Conservation (phyloP, 1,140 invertebrate genomes). For the Agraylea sexmaculata region DNA sequence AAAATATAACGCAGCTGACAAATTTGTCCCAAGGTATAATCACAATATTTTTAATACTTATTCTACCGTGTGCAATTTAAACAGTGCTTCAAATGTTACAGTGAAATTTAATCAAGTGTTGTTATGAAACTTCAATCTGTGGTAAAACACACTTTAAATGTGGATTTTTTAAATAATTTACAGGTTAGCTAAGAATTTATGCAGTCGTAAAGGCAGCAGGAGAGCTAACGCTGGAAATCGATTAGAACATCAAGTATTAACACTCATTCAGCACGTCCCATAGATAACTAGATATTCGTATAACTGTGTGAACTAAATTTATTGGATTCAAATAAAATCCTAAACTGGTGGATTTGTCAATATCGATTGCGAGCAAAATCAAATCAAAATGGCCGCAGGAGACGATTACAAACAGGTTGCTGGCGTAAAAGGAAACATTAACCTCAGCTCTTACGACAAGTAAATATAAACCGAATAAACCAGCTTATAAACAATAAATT, state of each 20-base stretch:
- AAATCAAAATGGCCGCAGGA: conserved; percentile 18
- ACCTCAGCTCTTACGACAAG: conserved; percentile 12
- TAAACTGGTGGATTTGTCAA: conserved; percentile 3
- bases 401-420: conserved; percentile 13
- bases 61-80: too few relatives aligned
- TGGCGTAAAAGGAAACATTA: conserved; percentile 15
- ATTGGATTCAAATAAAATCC: too few relatives aligned
- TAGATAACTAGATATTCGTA: too few relatives aligned
- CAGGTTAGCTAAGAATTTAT: conserved; percentile 61
- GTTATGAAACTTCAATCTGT: too few relatives aligned
- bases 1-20: conserved; percentile 39
- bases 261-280: conserved; percentile 69
- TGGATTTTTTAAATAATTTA: conserved; percentile 26
- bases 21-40: conserved; percentile 39
- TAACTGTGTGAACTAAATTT: too few relatives aligned
- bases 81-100: too few relatives aligned
- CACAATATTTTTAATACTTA: too few relatives aligned
- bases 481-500: neutral
- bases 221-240: conserved; percentile 65
- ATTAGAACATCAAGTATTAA: conserved; percentile 64
- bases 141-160: too few relatives aligned
- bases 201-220: conserved; percentile 60
- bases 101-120: too few relatives aligned
- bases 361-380: neutral
- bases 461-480: conserved; percentile 6